Evolutionary conservation across 35 echinoderm and acorn worm species (phyloP).

Genomic region (Lytechinus pictus): DNA sequence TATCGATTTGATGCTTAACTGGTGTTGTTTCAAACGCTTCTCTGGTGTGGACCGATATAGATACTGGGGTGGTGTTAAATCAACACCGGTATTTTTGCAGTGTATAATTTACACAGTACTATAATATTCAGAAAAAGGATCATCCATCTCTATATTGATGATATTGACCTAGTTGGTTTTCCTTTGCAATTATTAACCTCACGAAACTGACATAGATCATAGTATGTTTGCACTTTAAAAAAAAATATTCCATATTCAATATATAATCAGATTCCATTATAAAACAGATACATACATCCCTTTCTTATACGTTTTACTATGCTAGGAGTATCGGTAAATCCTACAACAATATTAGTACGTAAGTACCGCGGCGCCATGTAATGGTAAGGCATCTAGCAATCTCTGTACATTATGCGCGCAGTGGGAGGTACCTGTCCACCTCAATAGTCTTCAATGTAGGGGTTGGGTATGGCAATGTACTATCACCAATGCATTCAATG

Average conservation of each 20-base stretch:
- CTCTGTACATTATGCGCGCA: background rate
- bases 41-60: no score
- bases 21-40: no score
- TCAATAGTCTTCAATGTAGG: background rate
- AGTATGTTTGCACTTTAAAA: no score
- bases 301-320: background rate
- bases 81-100: no score
- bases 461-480: background rate
- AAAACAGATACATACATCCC: background rate
- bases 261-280: background rate
- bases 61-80: no score
- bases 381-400: background rate
- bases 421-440: background rate
- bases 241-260: background rate
- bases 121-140: background rate
- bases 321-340: background rate
- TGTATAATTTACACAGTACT: background rate
- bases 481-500: background rate
- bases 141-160: no score
- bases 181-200: no score
- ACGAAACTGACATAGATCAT: no score
- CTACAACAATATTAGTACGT: background rate
- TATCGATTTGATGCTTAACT: no score
- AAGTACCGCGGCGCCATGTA: background rate
- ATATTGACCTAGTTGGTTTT: no score